These are phyloP conservation scores for Chironomus tepperi DNA, from an alignment of 1,140 invertebrate species.

Conservation along the genomic window DNA sequence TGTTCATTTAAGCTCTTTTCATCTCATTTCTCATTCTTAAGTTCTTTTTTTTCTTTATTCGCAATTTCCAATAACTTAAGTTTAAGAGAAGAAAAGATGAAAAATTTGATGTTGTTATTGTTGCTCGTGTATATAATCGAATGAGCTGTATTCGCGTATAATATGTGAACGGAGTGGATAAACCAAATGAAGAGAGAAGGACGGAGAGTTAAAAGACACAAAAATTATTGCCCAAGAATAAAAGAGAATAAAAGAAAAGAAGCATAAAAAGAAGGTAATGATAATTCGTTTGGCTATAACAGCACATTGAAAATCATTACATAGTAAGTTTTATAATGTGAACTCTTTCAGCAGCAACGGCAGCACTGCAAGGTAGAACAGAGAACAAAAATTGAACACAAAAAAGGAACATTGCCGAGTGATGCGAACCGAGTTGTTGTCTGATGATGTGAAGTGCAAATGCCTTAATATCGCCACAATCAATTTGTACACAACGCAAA, in stretches of 20 bases:
- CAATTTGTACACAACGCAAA: slow-evolving; percentile 1
- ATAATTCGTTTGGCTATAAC: slow-evolving; percentile 13
- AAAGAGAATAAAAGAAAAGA: background rate
- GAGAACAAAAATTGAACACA: background rate
- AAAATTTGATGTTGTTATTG: slow-evolving; percentile 14
- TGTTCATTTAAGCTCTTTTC: too few species aligned
- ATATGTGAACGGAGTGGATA: too few species aligned
- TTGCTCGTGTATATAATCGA: background rate
- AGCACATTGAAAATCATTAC: slow-evolving; percentile 13
- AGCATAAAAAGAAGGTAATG: background rate
- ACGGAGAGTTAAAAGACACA: too few species aligned
- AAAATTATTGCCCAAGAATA: too few species aligned
- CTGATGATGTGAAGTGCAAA: background rate
- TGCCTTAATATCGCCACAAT: slow-evolving; percentile 7
- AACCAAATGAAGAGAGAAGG: too few species aligned
- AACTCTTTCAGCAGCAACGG: background rate
- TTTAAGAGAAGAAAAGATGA: background rate
- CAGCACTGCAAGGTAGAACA: background rate
- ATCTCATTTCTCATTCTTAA: too few species aligned
- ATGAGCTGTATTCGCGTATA: background rate
- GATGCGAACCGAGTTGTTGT: background rate
- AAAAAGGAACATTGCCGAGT: too few species aligned
- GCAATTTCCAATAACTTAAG: too few species aligned
- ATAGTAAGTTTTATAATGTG: background rate
- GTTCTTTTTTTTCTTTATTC: too few species aligned